Base-by-base conservation (phyloP, 1,140 invertebrate species). In the Dreissena rostriformis region DNA sequence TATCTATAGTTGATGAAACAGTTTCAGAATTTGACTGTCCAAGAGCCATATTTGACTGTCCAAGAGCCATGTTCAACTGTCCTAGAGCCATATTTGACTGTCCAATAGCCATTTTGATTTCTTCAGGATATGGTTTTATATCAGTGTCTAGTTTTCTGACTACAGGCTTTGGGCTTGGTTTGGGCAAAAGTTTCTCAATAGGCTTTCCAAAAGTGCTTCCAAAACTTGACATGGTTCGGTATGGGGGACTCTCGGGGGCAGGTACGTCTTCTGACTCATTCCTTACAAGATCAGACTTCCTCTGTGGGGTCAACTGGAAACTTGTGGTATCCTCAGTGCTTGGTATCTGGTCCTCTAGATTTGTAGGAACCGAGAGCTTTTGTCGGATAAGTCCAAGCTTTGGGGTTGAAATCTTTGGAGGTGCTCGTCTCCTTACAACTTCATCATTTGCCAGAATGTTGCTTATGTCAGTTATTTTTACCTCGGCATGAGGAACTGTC, bases 131-230 rank as follows among this genome's bases (percentile, higher is more conserved):
- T 39, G 39, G 39, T 39, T 39, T 39, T 5, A 39, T 39, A 39
- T 39, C 39, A 39, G 8, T 39, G 39, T 39, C 39, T 39, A 8
- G 8, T 8, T 39, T 39, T 39, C 39, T 39, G 39, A 39, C 39
- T 39, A 39, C 39, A 39, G 39, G 39, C 39, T 39, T 39, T 39
- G 39, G 39, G 39, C 39, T 39, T 2, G 39, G 39, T 39, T 39
- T 39, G 39, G 39, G 39, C 8, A 39, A 39, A 39, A 39, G 39
- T 61, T 61, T 61, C 22, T 79, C 63, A 53, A 26, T 28, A 11
- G 77, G 77, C 51, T 79, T 79, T 53, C 66, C 77, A 79, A 79
- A 79, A 0, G 66, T 66, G 24, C 53, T 72, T 51, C 80, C 80
- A 75, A 82, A 82, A 29, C 26, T 68, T 82, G 79, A 72, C 29